Conservation (phyloP, 2,888 invertebrate species). For the Brassicogethes aeneus region DNA sequence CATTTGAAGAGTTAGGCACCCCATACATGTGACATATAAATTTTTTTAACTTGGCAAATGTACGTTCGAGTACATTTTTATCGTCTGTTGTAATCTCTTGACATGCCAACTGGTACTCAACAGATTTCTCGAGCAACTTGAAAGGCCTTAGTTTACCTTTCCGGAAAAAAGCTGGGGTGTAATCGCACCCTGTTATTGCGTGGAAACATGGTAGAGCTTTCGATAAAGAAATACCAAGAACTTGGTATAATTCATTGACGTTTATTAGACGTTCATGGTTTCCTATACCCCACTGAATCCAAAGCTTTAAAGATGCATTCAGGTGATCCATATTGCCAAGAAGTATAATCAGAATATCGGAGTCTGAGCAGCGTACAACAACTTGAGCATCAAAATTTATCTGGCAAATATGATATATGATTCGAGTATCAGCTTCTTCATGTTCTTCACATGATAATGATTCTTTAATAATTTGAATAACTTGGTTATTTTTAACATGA, state of each 20-base stretch:
- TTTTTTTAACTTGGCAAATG: conserved; percentile 12
- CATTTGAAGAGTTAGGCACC: conserved; percentile 22
- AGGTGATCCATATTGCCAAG: conserved; percentile 17
- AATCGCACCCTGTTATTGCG: conserved; percentile 16
- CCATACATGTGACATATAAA: conserved; percentile 17
- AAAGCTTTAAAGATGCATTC: conserved; percentile 14
- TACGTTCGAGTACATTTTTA: conserved; percentile 5
- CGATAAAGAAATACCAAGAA: conserved; percentile 11
- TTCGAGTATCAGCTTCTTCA: conserved; percentile 12
- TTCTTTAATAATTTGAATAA: conserved; percentile 7
- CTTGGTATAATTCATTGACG: conserved; percentile 12
- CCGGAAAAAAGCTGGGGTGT: conserved; percentile 15
- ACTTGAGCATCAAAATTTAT: conserved; percentile 15
- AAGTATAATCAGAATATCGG: conserved; percentile 18
- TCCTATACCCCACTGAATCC: conserved; percentile 16
- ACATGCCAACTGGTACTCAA: conserved; percentile 11
- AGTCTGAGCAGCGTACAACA: conserved; percentile 17
- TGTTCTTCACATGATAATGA: conserved; percentile 13
- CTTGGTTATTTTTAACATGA: conserved; percentile 16
- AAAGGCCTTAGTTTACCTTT: conserved; percentile 17
- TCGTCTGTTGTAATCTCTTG: conserved; percentile 4
- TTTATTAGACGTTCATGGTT: conserved; percentile 18
- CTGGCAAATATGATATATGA: conserved; percentile 15
- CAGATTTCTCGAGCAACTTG: conserved; percentile 11
- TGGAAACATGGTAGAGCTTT: conserved; percentile 13